Percentiles rank a stretch among this genome's conserved stretches.
Conservation (phyloP, 2,888 invertebrate species). For the Pristionchus entomophagus region DNA sequence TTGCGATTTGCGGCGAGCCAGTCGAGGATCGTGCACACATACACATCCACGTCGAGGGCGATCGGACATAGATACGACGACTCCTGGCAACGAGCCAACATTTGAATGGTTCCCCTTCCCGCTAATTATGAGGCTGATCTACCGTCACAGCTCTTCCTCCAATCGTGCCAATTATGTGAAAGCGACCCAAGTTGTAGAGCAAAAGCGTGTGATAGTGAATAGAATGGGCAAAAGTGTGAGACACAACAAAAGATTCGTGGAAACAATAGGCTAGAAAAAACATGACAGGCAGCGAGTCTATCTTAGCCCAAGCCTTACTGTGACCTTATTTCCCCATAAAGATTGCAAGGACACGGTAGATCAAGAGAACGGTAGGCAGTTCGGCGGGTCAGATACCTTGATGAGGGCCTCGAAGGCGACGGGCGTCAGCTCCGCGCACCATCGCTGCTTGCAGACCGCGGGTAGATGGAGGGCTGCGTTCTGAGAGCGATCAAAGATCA, state of each 20-base stretch:
- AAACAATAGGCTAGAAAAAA: too few relatives aligned
- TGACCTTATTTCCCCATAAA: too few relatives aligned
- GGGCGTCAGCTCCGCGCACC: conserved; percentile 14
- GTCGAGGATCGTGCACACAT: conserved; percentile 31
- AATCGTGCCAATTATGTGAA: too few relatives aligned
- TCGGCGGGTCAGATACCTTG: background rate
- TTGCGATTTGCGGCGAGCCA: conserved; percentile 7
- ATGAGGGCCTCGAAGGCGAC: conserved; percentile 33
- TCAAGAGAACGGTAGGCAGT: too few relatives aligned
- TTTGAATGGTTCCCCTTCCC: background rate
- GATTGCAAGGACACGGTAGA: background rate
- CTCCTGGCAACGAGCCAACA: background rate
- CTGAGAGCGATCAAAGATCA: conserved; percentile 15
- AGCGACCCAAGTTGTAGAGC: too few relatives aligned
- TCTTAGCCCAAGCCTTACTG: too few relatives aligned
- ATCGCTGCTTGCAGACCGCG: conserved; percentile 16
- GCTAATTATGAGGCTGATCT: too few relatives aligned
- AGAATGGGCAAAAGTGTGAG: too few relatives aligned
- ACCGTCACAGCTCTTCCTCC: too few relatives aligned
- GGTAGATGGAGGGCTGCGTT: conserved; percentile 2
- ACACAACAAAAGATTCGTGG: too few relatives aligned
- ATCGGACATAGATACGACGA: conserved; percentile 26
- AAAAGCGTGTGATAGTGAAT: too few relatives aligned
- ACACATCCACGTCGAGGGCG: conserved; percentile 23
- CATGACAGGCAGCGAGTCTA: too few relatives aligned